These are phyloP conservation scores for Drosophila cracens DNA, from an alignment of 2,888 invertebrate genomes.

Conservation along the genomic window DNA sequence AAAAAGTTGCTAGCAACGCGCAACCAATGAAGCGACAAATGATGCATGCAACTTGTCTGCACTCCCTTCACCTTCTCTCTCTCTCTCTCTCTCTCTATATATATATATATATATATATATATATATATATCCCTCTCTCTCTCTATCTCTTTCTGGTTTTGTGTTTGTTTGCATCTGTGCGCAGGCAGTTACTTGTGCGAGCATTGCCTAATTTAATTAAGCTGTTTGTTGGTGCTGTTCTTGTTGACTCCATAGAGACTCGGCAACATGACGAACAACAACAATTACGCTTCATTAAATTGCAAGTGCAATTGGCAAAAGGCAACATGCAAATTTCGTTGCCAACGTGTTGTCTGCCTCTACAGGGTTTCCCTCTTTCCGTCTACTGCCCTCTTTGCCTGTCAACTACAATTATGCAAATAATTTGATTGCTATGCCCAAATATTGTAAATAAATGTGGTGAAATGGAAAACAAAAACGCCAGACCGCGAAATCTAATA, in stretches of 20 bases:
- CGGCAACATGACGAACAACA: slow-evolving; percentile 50
- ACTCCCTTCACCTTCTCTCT: background rate
- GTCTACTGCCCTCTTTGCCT: background rate
- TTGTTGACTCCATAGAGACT: slow-evolving; percentile 41
- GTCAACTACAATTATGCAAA: slow-evolving; percentile 73
- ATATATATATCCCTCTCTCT: background rate
- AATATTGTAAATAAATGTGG: slow-evolving; percentile 70
- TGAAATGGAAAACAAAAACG: slow-evolving; percentile 48
- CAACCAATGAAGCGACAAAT: slow-evolving; percentile 58
- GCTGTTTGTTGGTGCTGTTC: slow-evolving; percentile 32
- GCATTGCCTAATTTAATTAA: slow-evolving; percentile 65
- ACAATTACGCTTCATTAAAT: slow-evolving; percentile 79
- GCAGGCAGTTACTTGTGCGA: slow-evolving; percentile 39
- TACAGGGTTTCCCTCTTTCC: background rate
- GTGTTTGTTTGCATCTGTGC: background rate
- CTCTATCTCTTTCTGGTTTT: background rate
- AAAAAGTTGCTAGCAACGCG: slow-evolving; percentile 38
- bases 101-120: no score
- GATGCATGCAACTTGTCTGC: slow-evolving; percentile 43
- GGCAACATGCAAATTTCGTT: slow-evolving; percentile 59
- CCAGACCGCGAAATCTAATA: slow-evolving; percentile 70
- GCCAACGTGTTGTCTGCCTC: slow-evolving; percentile 45
- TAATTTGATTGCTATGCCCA: slow-evolving; percentile 68
- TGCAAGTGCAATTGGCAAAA: slow-evolving; percentile 69
- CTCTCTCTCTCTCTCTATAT: background rate